These are phyloP conservation scores for Osmerus eperlanus DNA, from an alignment of 2,113 vertebrate genomes.

Conservation along the genomic window DNA sequence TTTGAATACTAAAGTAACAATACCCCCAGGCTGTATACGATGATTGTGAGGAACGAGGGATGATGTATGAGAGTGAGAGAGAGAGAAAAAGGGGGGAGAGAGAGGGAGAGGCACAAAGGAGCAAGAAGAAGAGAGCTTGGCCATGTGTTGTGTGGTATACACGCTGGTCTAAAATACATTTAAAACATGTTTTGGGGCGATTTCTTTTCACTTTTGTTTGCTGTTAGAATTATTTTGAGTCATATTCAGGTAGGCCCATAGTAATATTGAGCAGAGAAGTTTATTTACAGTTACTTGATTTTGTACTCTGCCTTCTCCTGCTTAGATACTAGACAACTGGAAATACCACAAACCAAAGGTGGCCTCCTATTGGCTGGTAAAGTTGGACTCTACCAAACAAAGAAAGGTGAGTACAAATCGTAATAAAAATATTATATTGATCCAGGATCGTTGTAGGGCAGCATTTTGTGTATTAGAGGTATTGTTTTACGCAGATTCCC, in stretches of 20 bases:
- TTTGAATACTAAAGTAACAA: constrained; percentile 16
- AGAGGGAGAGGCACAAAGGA: neutral
- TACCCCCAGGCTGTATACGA: neutral
- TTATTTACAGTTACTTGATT: constrained; percentile 7
- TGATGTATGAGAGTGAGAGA: neutral
- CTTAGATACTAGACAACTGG: constrained; percentile 95
- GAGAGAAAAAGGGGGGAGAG: neutral
- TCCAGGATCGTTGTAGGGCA: too few species aligned
- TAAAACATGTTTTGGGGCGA: neutral
- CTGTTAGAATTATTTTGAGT: neutral
- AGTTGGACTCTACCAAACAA: constrained; percentile 92
- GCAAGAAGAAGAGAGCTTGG: neutral
- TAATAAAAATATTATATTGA: neutral
- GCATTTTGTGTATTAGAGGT: neutral
- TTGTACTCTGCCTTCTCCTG: neutral
- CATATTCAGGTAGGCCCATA: neutral
- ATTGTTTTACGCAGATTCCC: neutral
- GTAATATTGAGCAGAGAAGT: neutral
- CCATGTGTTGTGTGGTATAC: neutral
- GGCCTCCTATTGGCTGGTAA: constrained; percentile 94
- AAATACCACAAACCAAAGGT: constrained; percentile 96
- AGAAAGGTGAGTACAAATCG: constrained; percentile 81
- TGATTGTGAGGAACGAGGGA: neutral
- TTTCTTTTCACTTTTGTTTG: neutral
- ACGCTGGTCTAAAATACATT: neutral